Conservation (phyloP, 1,140 invertebrate genomes). For the Lordiphosa clarofinis region DNA sequence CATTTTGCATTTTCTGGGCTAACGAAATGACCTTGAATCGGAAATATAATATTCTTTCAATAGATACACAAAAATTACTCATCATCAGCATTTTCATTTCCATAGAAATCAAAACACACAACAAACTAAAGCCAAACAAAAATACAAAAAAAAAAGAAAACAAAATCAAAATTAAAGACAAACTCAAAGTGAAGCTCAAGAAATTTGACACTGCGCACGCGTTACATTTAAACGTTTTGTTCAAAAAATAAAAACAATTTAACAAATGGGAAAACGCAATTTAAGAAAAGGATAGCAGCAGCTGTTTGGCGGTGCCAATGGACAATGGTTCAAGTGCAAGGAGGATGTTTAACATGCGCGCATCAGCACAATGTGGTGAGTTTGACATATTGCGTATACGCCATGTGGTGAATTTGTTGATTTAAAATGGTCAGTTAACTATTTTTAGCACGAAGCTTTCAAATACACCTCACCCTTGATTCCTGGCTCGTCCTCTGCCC, state of each 20-base stretch:
- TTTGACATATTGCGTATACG: slow-evolving; percentile 66
- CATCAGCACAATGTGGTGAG: slow-evolving; percentile 47
- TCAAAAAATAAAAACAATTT: slow-evolving; percentile 17
- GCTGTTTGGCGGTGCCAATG: slow-evolving; percentile 48
- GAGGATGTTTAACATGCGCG: slow-evolving; percentile 60
- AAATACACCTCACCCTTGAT: slow-evolving; percentile 37
- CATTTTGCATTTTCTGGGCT: background rate
- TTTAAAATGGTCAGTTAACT: slow-evolving; percentile 14
- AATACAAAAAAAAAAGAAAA: slow-evolving; percentile 12
- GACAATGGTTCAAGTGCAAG: slow-evolving; percentile 79
- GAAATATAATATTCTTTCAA: slow-evolving; percentile 9
- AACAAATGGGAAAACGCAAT: slow-evolving; percentile 17
- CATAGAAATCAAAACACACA: slow-evolving; percentile 37
- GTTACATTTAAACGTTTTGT: slow-evolving; percentile 29
- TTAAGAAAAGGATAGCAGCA: slow-evolving; percentile 47
- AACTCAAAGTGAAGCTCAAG: slow-evolving; percentile 6
- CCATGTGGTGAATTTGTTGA: slow-evolving; percentile 34
- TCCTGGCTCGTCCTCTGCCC: slow-evolving; percentile 34
- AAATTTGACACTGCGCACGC: slow-evolving; percentile 44
- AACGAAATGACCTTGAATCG: slow-evolving; percentile 15
- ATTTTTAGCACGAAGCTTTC: slow-evolving; percentile 52
- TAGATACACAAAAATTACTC: slow-evolving; percentile 34
- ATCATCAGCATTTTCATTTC: slow-evolving; percentile 29
- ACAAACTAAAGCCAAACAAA: slow-evolving; percentile 2
- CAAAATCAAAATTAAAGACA: slow-evolving; percentile 11